Conservation (phyloP, 1,140 invertebrate species). For the Limonius californicus region DNA sequence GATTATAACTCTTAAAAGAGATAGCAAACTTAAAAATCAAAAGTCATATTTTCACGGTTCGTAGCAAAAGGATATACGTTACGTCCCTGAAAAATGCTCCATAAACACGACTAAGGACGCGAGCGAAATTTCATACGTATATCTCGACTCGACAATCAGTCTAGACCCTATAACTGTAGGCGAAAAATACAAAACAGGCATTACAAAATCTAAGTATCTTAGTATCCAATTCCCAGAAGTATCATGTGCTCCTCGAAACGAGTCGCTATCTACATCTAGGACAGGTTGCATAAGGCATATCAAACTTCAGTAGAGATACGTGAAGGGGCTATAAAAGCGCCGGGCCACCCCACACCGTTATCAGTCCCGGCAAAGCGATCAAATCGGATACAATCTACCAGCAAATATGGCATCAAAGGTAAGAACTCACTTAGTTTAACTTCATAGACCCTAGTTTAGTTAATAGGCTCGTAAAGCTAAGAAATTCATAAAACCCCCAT, state of each 20-base stretch:
- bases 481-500: no score
- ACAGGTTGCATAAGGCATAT: constrained; percentile 10
- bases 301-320: not conserved
- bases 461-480: no score
- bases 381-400: not conserved
- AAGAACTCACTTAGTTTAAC: not conserved
- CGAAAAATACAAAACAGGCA: constrained; percentile 3
- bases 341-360: not conserved
- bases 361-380: not conserved
- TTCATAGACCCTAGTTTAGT: no score
- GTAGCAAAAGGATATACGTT: not conserved
- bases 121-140: not conserved
- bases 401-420: constrained; percentile 7
- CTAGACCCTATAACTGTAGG: not conserved
- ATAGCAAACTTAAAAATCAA: no score
- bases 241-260: not conserved
- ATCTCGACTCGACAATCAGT: not conserved
- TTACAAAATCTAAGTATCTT: constrained; percentile 2
- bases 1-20: no score
- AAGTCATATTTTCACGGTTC: not conserved
- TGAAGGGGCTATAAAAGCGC: constrained; percentile 2
- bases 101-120: not conserved
- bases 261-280: constrained; percentile 3
- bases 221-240: constrained; percentile 7
- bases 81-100: not conserved